Evolutionary conservation across 2,888 invertebrate species (phyloP).

Genomic region (Tenthredo amoena): DNA sequence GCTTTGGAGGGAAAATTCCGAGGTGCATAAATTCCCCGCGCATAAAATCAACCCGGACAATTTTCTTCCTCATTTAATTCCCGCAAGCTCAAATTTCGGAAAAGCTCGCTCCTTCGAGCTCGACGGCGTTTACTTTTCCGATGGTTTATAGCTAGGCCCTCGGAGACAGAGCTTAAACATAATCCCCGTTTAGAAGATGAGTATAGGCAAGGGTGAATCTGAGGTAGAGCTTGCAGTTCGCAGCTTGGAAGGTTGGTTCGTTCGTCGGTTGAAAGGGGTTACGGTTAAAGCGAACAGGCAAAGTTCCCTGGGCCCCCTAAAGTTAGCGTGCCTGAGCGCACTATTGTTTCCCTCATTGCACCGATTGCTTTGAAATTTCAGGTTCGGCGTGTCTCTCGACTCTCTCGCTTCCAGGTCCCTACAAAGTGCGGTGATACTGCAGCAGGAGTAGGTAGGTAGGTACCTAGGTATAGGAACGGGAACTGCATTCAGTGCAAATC

Average conservation of each 20-base stretch:
- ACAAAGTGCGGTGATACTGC: background rate
- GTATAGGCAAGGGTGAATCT: background rate
- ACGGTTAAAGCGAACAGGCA: slow-evolving; percentile 51
- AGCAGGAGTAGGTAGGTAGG: background rate
- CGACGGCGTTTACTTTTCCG: background rate
- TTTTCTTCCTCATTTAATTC: too few species aligned
- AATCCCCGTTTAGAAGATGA: background rate
- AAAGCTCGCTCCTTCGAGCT: background rate
- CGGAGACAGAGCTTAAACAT: background rate
- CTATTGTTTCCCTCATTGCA: slow-evolving; percentile 70
- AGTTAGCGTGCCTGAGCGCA: slow-evolving; percentile 66
- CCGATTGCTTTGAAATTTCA: slow-evolving; percentile 67
- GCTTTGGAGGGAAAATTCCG: too few species aligned
- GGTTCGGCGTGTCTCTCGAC: slow-evolving; percentile 10
- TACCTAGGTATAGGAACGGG: background rate
- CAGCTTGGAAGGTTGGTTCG: background rate
- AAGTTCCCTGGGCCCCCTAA: slow-evolving; percentile 61
- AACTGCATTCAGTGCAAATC: slow-evolving; percentile 29
- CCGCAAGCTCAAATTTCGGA: background rate
- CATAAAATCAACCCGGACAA: too few species aligned
- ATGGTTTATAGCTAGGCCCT: background rate
- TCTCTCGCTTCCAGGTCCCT: background rate
- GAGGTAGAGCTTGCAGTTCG: slow-evolving; percentile 26
- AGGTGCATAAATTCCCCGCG: too few species aligned
- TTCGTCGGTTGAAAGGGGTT: background rate